phyloP scores from a whole-genome alignment of 2,113 vertebrate genomes.

The Aspidoscelis tigris region DNA sequence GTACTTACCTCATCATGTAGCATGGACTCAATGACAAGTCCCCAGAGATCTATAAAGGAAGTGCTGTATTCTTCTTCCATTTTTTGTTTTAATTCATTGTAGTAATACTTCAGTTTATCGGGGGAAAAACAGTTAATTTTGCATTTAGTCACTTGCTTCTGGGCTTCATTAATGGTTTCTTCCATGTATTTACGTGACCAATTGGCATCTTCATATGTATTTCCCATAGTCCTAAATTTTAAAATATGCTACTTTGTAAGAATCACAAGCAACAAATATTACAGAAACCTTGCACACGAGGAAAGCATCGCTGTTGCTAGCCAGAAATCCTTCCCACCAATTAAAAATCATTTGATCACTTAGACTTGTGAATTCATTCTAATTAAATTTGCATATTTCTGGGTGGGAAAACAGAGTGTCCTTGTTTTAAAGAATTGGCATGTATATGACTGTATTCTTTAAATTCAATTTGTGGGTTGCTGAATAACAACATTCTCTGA shows the following conservation, averaged over 20 bases:
- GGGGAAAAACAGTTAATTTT: constrained; percentile 73
- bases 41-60: constrained; percentile 81
- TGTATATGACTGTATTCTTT: no score
- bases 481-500: no score
- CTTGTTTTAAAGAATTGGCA: neutral
- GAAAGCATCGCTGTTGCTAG: neutral
- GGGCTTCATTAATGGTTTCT: constrained; percentile 65
- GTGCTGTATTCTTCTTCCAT: constrained; percentile 66
- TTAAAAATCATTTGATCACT: neutral
- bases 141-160: constrained; percentile 79
- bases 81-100: constrained; percentile 71
- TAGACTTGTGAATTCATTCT: neutral
- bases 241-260: neutral
- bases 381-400: neutral
- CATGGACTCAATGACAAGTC: constrained; percentile 78
- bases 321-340: neutral
- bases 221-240: constrained; percentile 79
- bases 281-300: neutral
- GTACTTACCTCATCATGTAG: constrained; percentile 78
- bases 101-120: constrained; percentile 72
- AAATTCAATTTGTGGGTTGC: no score
- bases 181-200: constrained; percentile 84
- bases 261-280: neutral
- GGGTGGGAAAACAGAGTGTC: no score
- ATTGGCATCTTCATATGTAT: constrained; percentile 79